Base-by-base conservation (phyloP, 2,113 vertebrate genomes). In the Vombatus ursinus region DNA sequence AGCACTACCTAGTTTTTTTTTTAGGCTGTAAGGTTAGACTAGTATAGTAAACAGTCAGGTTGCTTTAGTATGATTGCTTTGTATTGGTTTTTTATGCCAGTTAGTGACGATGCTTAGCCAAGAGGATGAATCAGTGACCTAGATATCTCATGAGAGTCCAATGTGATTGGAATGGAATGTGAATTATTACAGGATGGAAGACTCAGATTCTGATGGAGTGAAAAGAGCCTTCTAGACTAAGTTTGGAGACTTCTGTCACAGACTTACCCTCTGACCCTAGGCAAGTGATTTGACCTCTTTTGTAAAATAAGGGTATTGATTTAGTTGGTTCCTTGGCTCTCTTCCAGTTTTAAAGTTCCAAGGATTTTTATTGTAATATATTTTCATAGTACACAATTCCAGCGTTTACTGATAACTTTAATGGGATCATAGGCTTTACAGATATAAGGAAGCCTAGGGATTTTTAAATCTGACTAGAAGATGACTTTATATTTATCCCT, bases 241-340 rank as follows among this genome's bases (percentile, higher is more conserved):
- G 24, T 10, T 52, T 53, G 51, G 89, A 92, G 93, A 84, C 24
- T 25, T 94, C 31, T 8, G 53, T 51, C 92, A 53, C 61, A 31
- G 31, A 90, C n/a, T 95, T 68, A 89, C 95, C 48, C 50, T 50
- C 5, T 90, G 8, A 26, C n/a, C 14, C 44, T 96, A n/a, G 2
- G 47, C 52, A 0, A 94, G 92, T 4, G 0, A 89, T 77, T 93
- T 93, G 52, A 52, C n/a, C 52, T 93, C 50, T 37, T 44, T 84
- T 90, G 22, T 57, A 94, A 92, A 95, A 91, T 47, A 91, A 44
- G 52, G 84, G 37, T 94, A 92, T 92, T 10, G 6, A 94, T 92
- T 90, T 47, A 89, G 53, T 24, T 92, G 2, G 84, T 94, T n/a
- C 28, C 44, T 92, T 92, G 52, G 12, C 0, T 49, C n/a, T 53